These are phyloP conservation scores for Mongoloraphidia duomilia DNA, from an alignment of 2,888 invertebrate genomes.

Conservation along the genomic window DNA sequence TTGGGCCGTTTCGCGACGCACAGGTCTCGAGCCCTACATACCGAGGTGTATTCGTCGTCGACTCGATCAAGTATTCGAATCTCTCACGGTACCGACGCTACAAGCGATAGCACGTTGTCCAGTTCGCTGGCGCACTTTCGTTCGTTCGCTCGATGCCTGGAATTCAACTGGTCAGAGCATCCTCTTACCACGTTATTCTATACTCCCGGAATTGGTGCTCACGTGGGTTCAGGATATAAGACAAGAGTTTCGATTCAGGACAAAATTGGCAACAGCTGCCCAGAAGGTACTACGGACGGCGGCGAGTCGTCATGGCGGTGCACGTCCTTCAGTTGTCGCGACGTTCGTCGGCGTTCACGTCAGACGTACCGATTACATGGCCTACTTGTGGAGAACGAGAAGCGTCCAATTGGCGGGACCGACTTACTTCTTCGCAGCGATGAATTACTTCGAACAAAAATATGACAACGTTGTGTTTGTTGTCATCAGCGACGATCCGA, in stretches of 20 bases:
- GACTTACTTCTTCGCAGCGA: constrained; percentile 29
- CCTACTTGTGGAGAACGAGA: constrained; percentile 37
- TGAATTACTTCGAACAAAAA: constrained; percentile 30
- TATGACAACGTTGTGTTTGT: constrained; percentile 28
- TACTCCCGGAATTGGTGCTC: constrained; percentile 37
- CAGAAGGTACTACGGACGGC: constrained; percentile 29
- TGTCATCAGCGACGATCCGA: constrained; percentile 33
- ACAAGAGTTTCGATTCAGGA: constrained; percentile 38
- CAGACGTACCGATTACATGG: constrained; percentile 39
- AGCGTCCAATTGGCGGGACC: constrained; percentile 28
- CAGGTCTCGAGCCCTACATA: constrained; percentile 33
- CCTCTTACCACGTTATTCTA: constrained; percentile 36
- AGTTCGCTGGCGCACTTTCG: constrained; percentile 31
- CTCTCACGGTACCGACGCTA: constrained; percentile 36
- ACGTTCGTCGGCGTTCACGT: constrained; percentile 40
- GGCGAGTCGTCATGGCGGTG: constrained; percentile 13
- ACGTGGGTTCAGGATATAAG: constrained; percentile 40
- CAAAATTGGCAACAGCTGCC: constrained; percentile 31
- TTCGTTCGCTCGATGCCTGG: constrained; percentile 36
- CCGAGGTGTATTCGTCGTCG: constrained; percentile 35
- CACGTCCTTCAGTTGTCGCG: constrained; percentile 17
- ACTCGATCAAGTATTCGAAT: constrained; percentile 38
- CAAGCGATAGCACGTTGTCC: constrained; percentile 39
- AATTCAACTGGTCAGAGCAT: constrained; percentile 41
- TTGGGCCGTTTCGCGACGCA: constrained; percentile 32